These are phyloP conservation scores for Emydura subglobosa DNA, from an alignment of 2,113 vertebrate species.

Conservation along the genomic window DNA sequence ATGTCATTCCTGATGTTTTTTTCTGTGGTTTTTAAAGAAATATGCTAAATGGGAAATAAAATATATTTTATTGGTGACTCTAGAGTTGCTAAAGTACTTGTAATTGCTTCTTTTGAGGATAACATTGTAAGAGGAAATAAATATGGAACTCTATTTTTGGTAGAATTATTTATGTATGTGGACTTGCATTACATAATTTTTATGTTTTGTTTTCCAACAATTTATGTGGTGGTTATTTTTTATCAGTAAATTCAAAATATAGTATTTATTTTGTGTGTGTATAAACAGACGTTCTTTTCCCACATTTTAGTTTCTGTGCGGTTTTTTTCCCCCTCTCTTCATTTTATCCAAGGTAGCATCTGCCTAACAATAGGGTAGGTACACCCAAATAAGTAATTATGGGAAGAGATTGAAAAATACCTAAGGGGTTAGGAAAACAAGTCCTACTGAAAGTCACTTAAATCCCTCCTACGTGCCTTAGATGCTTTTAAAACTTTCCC, in stretches of 20 bases:
- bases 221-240: background rate
- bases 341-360: no score
- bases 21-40: no score
- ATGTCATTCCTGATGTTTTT: no score
- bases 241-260: background rate
- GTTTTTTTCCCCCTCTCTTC: no score
- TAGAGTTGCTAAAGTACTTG: no score
- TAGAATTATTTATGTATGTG: background rate
- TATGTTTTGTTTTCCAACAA: background rate
- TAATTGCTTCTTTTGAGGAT: no score
- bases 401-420: background rate
- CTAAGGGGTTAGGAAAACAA: background rate
- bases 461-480: background rate
- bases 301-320: no score
- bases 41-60: no score
- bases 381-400: background rate
- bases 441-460: background rate
- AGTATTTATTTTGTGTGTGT: background rate
- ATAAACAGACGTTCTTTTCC: background rate
- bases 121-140: background rate
- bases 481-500: background rate
- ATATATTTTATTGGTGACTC: no score
- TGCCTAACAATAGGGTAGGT: background rate
- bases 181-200: no score
- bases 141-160: background rate